Evolutionary conservation across 1,140 invertebrate genomes (phyloP), one percentile per base, ranked within the genome.

Genomic region (Orius insidiosus): DNA sequence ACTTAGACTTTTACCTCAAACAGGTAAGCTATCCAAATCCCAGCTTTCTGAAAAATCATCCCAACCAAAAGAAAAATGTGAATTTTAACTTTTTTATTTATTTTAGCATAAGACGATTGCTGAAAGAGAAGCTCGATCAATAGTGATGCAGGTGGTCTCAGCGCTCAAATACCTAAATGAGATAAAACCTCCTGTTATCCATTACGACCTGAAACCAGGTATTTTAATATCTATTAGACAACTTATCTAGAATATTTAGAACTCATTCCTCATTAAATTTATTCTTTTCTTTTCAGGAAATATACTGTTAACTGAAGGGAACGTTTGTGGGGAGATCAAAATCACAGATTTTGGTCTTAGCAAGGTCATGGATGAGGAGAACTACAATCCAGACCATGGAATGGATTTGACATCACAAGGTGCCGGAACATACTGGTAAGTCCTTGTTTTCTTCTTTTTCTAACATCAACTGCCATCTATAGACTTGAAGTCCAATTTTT

Each of bases 401-500:
- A 98, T 99, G 92, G 95, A 99, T 68, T 71, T 99, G 54, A 99
- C 95, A n/a, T n/a, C n/a, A 46, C 95, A 98, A 71, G 95, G 95
- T 57, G 95, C 95, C 48, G 95, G 95, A 59, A 98, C 94, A 46
- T 98, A 98, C 64, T 98, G 95, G 95, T 85, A 63, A 54, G 64
- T 64, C 18, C 24, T 24, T 24, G 24, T 34, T 31, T 16, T 24
- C 24, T n/a, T n/a, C n/a, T n/a, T n/a, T n/a, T n/a, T n/a, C n/a
- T n/a, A n/a, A n/a, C n/a, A n/a, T n/a, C n/a, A n/a, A n/a, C n/a
- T n/a, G n/a, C n/a, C n/a, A n/a, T n/a, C n/a, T n/a, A n/a, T n/a
- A n/a, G n/a, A n/a, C n/a, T n/a, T n/a, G n/a, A n/a, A n/a, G n/a
- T n/a, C n/a, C n/a, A n/a, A n/a, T n/a, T n/a, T n/a, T n/a, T n/a